Evolutionary conservation across 30 jellyfish, hydroid and myxozoan species (phyloP), one percentile per base, ranked within the genome.

Genomic region (Clytia hemisphaerica): DNA sequence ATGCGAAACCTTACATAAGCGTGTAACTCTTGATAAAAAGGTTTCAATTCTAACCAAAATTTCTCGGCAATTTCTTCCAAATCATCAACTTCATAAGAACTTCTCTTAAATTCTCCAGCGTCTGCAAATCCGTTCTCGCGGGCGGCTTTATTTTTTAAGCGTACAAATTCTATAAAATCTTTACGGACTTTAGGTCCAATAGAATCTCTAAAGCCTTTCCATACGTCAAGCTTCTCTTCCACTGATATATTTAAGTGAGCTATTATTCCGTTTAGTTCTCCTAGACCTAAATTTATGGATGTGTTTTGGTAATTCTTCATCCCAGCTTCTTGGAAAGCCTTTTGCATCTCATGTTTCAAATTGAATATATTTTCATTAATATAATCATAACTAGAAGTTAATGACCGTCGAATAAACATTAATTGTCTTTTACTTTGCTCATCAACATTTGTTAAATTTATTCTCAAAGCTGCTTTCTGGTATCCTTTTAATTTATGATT

Each of bases 201-300:
- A 14, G 94, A 83, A 73, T 82, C 88, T 22, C 94, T 71, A 88
- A 88, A 82, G 6, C 84, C 90, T 72, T 82, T 73, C 94, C 94
- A 82, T 14, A 83, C 94, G 46, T 82, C 89, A 14, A 82, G 67
- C 22, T 71, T 36, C n/a, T n/a, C n/a, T n/a, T n/a, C n/a, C n/a
- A n/a, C n/a, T n/a, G n/a, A n/a, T n/a, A n/a, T n/a, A n/a, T n/a
- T n/a, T n/a, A n/a, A n/a, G n/a, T n/a, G n/a, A n/a, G n/a, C n/a
- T n/a, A n/a, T n/a, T n/a, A n/a, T n/a, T n/a, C n/a, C n/a, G n/a
- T n/a, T n/a, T n/a, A n/a, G n/a, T n/a, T n/a, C n/a, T n/a, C n/a
- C n/a, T n/a, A n/a, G n/a, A n/a, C n/a, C n/a, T n/a, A n/a, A n/a
- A n/a, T n/a, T n/a, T n/a, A n/a, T n/a, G n/a, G n/a, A n/a, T n/a